phyloP scores from a whole-genome alignment of 2,888 invertebrate genomes.

The Pollenia amentaria region DNA sequence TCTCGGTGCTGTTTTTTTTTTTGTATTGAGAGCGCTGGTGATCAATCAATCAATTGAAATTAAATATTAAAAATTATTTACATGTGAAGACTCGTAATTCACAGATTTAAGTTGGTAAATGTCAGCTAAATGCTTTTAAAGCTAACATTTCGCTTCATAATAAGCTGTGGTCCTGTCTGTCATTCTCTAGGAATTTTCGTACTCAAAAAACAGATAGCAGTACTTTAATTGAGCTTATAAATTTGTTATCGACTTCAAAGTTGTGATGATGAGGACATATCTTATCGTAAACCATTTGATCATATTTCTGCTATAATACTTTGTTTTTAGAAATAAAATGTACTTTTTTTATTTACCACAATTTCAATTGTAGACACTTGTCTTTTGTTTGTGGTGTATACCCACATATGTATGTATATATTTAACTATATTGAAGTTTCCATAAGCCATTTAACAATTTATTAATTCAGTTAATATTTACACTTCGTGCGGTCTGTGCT shows the following conservation, averaged over 20 bases:
- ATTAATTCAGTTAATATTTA: constrained; percentile 64
- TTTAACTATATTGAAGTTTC: constrained; percentile 56
- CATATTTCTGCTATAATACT: background rate
- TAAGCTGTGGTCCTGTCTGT: constrained; percentile 39
- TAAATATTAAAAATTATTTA: constrained; percentile 55
- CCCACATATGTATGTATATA: background rate
- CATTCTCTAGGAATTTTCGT: constrained; percentile 51
- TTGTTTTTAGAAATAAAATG: constrained; percentile 36
- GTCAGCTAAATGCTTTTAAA: background rate
- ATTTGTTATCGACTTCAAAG: constrained; percentile 15
- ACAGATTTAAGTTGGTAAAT: constrained; percentile 15
- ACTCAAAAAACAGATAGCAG: constrained; percentile 9
- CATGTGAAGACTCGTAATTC: constrained; percentile 33
- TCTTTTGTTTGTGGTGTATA: constrained; percentile 18
- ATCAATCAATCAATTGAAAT: constrained; percentile 56
- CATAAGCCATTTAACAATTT: constrained; percentile 44
- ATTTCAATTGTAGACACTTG: constrained; percentile 36
- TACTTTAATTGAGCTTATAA: constrained; percentile 49
- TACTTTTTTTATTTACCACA: constrained; percentile 41
- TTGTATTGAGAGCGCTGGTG: background rate
- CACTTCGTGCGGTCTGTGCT: constrained; percentile 45
- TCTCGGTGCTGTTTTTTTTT: background rate
- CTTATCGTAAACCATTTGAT: constrained; percentile 55
- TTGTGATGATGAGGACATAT: constrained; percentile 28
- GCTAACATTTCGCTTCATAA: background rate